Percentiles rank a stretch among this genome's conserved stretches.
Evolutionary conservation across 2,797 vertebrate genomes (phyloP).

Genomic region (Zenarchopterus dispar): DNA sequence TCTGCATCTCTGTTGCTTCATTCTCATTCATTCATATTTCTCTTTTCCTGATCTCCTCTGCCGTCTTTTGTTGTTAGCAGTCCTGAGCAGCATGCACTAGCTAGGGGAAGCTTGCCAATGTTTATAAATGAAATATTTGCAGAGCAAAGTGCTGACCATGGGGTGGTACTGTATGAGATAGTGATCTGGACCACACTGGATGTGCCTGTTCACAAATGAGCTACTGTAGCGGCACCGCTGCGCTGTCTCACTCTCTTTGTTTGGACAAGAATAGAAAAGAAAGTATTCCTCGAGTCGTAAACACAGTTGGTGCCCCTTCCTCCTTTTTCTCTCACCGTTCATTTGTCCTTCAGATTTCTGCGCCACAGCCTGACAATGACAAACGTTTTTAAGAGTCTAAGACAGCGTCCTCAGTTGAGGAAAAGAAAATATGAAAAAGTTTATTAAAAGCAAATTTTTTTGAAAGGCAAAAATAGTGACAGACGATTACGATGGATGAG

Average conservation of each 20-base stretch:
- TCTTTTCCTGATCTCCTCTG: not conserved
- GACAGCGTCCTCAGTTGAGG: not conserved
- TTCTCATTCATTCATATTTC: constrained; percentile 34
- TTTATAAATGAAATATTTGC: constrained; percentile 70
- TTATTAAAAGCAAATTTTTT: too few species aligned
- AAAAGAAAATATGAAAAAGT: not conserved
- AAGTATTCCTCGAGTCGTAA: constrained; percentile 63
- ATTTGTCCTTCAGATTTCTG: constrained; percentile 26
- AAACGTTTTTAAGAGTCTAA: not conserved
- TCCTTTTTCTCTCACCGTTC: constrained; percentile 33
- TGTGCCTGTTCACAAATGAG: constrained; percentile 46
- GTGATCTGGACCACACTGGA: constrained; percentile 76
- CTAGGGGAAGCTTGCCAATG: constrained; percentile 44
- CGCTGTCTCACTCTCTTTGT: constrained; percentile 76
- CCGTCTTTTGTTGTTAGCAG: constrained; percentile 19
- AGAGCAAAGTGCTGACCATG: constrained; percentile 45
- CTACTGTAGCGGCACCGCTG: constrained; percentile 63
- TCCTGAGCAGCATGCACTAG: constrained; percentile 13
- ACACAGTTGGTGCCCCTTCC: constrained; percentile 32
- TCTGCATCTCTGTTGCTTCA: not conserved
- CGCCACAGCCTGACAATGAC: not conserved
- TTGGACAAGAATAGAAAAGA: constrained; percentile 74
- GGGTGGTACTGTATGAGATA: constrained; percentile 68
- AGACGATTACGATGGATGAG: too few species aligned
- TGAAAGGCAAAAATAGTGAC: too few species aligned